phyloP scores from a whole-genome alignment of 2,888 invertebrate genomes.

The Caenorhabditis afra region DNA sequence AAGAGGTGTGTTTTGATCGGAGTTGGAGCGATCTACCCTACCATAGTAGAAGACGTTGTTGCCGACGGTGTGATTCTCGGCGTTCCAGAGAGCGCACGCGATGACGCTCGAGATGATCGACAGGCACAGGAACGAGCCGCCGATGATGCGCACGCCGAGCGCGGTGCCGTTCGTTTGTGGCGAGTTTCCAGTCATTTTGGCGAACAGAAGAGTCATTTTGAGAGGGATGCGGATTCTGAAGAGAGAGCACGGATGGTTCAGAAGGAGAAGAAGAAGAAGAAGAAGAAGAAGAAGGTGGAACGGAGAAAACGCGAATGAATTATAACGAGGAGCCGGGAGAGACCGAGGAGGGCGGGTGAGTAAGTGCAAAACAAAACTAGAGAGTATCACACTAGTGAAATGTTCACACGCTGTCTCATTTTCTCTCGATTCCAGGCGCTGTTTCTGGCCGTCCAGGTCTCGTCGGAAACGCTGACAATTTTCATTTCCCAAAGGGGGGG shows the following conservation, averaged over 20 bases:
- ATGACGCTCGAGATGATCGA: constrained; percentile 60
- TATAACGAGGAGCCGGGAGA: neutral
- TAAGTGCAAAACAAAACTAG: neutral
- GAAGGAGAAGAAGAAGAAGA: neutral
- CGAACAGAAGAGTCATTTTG: constrained; percentile 46
- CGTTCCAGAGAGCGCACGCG: constrained; percentile 59
- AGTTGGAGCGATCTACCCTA: too few species aligned
- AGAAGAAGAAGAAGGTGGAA: neutral
- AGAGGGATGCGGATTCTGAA: neutral
- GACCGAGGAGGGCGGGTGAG: neutral
- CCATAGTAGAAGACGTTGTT: constrained; percentile 58
- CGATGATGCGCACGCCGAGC: constrained; percentile 58
- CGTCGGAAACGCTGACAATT: too few species aligned
- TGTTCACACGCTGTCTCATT: constrained; percentile 9
- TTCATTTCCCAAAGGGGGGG: too few species aligned
- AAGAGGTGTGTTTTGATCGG: neutral
- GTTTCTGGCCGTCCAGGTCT: too few species aligned
- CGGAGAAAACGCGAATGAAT: neutral
- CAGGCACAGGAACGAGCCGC: constrained; percentile 58
- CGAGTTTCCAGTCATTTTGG: constrained; percentile 58
- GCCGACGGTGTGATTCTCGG: constrained; percentile 44
- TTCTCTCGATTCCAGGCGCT: too few species aligned
- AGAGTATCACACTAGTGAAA: neutral
- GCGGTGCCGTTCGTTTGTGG: constrained; percentile 62
- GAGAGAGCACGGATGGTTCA: too few species aligned